These are phyloP conservation scores for Meloidogyne chitwoodi DNA, from an alignment of 1,140 invertebrate species.

Conservation along the genomic window DNA sequence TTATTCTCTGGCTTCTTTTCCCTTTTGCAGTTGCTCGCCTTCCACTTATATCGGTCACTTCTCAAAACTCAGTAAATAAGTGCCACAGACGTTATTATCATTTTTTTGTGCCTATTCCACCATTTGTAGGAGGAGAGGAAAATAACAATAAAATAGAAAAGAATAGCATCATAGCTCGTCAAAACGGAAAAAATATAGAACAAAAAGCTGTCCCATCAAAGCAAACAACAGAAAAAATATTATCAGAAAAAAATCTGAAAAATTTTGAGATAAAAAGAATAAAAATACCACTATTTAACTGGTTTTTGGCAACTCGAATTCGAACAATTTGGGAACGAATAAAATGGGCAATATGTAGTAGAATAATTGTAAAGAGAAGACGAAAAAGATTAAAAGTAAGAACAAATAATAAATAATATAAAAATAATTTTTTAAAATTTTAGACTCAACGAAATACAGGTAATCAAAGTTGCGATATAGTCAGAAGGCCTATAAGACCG, in stretches of 20 bases:
- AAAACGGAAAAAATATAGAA: background rate
- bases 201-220: background rate
- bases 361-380: background rate
- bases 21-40: conserved; percentile 1
- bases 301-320: background rate
- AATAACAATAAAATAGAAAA: background rate
- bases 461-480: background rate
- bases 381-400: background rate
- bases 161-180: too few species aligned
- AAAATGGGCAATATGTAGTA: background rate
- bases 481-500: conserved; percentile 1
- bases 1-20: background rate
- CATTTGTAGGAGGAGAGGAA: background rate
- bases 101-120: background rate
- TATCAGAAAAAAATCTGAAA: too few species aligned
- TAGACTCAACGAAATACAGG: background rate
- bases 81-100: conserved; percentile 2
- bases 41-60: background rate
- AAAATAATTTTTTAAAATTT: background rate
- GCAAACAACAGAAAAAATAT: background rate
- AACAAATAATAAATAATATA: background rate
- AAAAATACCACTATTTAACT: background rate
- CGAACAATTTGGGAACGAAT: background rate
- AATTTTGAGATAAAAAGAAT: background rate
- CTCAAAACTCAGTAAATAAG: background rate